These are phyloP conservation scores for Cyprinus carpio DNA, from an alignment of 2,113 vertebrate genomes.

Conservation along the genomic window DNA sequence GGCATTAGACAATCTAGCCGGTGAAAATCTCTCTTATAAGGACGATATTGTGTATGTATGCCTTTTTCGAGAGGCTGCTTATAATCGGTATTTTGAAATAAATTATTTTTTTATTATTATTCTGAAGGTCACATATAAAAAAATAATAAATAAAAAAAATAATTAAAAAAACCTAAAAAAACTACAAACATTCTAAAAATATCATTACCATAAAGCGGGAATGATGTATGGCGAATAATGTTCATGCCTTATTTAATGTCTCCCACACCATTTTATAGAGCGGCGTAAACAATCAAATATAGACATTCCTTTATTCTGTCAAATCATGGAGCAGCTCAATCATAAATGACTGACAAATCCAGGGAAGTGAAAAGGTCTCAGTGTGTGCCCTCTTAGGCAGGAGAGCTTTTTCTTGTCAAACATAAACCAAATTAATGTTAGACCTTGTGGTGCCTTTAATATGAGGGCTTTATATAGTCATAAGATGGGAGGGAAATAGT, in stretches of 20 bases:
- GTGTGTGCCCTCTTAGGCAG: slow-evolving; percentile 74
- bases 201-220: not conserved
- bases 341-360: slow-evolving; percentile 83
- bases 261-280: not conserved
- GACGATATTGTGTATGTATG: not conserved
- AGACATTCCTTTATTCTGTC: slow-evolving; percentile 77
- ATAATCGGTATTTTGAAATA: slow-evolving; percentile 30
- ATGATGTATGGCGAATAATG: not conserved
- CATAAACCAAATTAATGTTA: slow-evolving; percentile 86
- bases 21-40: not conserved
- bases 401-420: slow-evolving; percentile 84
- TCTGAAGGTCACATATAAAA: slow-evolving; percentile 38
- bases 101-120: not conserved
- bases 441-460: slow-evolving; percentile 77
- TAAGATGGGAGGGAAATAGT: slow-evolving; percentile 74
- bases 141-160: slow-evolving; percentile 37
- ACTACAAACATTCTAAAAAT: slow-evolving; percentile 27
- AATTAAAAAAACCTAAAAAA: slow-evolving; percentile 40
- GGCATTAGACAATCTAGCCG: not conserved
- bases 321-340: slow-evolving; percentile 74
- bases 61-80: slow-evolving; percentile 9
- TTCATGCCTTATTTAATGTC: slow-evolving; percentile 4
- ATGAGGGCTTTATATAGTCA: slow-evolving; percentile 84
- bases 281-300: slow-evolving; percentile 33
- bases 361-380: slow-evolving; percentile 78